Evolutionary conservation across 37 sponge, comb jelly and placozoan genomes (phyloP), one percentile per base, ranked within the genome.

Genomic region (Dysidea cf. avara): DNA sequence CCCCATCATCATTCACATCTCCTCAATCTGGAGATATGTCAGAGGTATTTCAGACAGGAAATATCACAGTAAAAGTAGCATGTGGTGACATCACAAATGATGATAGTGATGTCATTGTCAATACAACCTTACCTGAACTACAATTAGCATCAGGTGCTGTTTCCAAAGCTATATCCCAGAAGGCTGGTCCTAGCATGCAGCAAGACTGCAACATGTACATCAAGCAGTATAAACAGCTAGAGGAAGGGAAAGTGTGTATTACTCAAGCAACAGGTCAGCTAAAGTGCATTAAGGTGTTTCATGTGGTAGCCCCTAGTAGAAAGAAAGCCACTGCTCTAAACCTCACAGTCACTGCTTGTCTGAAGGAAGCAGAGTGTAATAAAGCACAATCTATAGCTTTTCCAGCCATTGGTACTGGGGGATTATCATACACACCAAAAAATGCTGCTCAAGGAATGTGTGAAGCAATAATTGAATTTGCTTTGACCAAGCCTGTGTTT

Each of bases 391-490:
- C 87, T 3, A 76, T 87, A 35, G 61, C 87, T 16, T 63, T 81
- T 20, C 82, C 87, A 38, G 87, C 77, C 40, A 76, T 87, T 64
- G 82, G 77, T 2, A 87, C 81, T 39, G 87, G 82, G 18, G 28
- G 14, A 14, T 35, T 69, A 40, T 49, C 52, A 21, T 76, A 48
- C 22, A 24, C 75, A 32, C 43, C 81, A 47, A 39, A 58, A 2
- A 40, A 46, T n/a, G 75, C 76, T 61, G 86, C 86, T 6, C 52
- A 39, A 22, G 64, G 46, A 14, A 68, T 86, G 39, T 50, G 47
- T 28, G 47, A 80, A 11, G 86, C 80, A n/a, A 35, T 86, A 28
- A 38, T 39, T 17, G 31, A 59, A 28, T 74, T 74, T 49, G 31
- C 53, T 32, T 31, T 55, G 11, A 64, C 63, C 28, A 38, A 74